phyloP scores from a whole-genome alignment of 2,113 vertebrate genomes.

The Nicator chloris region DNA sequence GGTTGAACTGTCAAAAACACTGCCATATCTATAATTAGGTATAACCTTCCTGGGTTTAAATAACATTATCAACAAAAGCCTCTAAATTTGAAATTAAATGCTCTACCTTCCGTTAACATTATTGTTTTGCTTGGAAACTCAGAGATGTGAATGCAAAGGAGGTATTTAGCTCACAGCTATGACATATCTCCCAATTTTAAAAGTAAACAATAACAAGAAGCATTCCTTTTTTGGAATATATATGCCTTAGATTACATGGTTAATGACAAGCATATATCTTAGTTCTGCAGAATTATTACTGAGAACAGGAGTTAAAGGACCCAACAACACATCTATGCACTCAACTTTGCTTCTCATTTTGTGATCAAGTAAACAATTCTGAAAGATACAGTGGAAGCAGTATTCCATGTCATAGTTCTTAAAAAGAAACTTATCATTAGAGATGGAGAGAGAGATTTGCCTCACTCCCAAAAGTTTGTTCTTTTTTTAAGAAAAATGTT shows the following conservation, averaged over 20 bases:
- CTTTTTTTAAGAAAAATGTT: not conserved
- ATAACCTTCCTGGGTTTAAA: constrained; percentile 45
- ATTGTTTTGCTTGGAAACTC: not conserved
- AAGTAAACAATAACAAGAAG: not conserved
- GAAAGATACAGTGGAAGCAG: not conserved
- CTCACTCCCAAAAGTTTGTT: not conserved
- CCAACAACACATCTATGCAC: not conserved
- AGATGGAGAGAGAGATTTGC: not conserved
- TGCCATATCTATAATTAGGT: constrained; percentile 55
- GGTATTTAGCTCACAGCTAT: not conserved
- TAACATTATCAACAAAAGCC: constrained; percentile 35
- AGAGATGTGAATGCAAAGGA: not conserved
- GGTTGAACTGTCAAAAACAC: constrained; percentile 44
- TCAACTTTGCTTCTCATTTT: not conserved
- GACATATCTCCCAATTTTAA: not conserved
- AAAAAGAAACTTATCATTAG: not conserved
- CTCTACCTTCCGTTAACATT: constrained; percentile 9
- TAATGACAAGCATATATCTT: not conserved
- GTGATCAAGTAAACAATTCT: not conserved
- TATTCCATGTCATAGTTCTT: not conserved
- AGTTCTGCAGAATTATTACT: not conserved
- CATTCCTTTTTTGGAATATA: not conserved
- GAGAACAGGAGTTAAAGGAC: not conserved
- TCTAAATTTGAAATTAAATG: constrained; percentile 26
- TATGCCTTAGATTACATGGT: not conserved